Evolutionary conservation across 2,888 invertebrate species (phyloP).

Genomic region (Yponomeuta sedellus): DNA sequence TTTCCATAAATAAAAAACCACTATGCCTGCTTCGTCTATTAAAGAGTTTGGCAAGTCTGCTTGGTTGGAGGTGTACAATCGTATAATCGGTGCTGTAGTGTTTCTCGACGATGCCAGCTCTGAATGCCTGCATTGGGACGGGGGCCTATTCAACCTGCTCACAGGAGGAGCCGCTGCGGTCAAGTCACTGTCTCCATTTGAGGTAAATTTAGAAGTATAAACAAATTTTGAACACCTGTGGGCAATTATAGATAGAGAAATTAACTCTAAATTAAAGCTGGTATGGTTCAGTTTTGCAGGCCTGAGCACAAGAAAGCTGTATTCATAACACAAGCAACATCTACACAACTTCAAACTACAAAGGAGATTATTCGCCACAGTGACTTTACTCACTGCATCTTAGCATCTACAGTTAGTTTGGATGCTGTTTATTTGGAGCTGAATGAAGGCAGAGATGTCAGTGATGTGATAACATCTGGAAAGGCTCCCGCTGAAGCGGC

Average conservation of each 20-base stretch:
- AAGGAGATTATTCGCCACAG: constrained; percentile 78
- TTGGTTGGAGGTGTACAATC: constrained; percentile 78
- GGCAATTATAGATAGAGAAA: background rate
- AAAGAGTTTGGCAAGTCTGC: constrained; percentile 69
- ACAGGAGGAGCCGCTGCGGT: constrained; percentile 78
- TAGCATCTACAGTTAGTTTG: constrained; percentile 76
- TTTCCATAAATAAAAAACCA: no score
- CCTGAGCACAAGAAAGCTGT: constrained; percentile 66
- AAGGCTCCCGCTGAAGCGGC: constrained; percentile 47
- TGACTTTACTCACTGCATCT: constrained; percentile 76
- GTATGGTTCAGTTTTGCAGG: constrained; percentile 39
- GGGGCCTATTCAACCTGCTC: constrained; percentile 76
- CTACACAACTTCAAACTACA: constrained; percentile 73
- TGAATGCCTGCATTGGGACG: constrained; percentile 83
- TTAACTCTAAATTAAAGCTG: background rate
- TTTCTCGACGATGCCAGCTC: constrained; percentile 79
- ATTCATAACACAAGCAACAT: constrained; percentile 73
- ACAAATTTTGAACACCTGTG: background rate
- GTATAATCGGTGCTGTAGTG: constrained; percentile 79
- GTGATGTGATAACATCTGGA: constrained; percentile 49
- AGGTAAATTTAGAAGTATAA: constrained; percentile 46
- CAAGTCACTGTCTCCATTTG: constrained; percentile 79
- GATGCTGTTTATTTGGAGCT: constrained; percentile 70
- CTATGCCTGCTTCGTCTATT: constrained; percentile 30
- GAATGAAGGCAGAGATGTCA: constrained; percentile 53